Evolutionary conservation across 92 coral and sea anemone genomes (phyloP), one percentile per base, ranked within the genome.

Genomic region (Phymanthus crucifer): DNA sequence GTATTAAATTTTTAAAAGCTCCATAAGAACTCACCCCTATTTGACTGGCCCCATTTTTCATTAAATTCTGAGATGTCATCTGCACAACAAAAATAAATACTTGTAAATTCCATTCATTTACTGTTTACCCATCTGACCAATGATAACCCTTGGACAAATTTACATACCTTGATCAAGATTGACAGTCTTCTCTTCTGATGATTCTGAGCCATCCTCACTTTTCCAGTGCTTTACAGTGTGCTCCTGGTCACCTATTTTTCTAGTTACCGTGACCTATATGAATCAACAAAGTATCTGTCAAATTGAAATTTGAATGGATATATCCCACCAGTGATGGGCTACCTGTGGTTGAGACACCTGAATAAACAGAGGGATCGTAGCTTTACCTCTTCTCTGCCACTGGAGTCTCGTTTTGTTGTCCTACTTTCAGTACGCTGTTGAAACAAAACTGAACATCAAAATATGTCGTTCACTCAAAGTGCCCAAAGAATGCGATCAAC

Each of bases 351-450:
- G 23, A 4, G 2, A 3, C 2, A 10, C 4, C 3, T 16, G 3
- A 7, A 50, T 16, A 0, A 50, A 50, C 58, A 50, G 4, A 50
- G 23, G 58, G 58, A 50, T 2, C 19, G 18, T 4, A 50, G 58
- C 58, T 75, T 74, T 40, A 94, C 97, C 98, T 92, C 97, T 82
- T 94, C 94, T 69, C 89, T 83, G 34, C 98, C 98, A 78, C 79
- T 86, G 34, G 94, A 89, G 78, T 90, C 94, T 73, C 83, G 84
- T 31, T 85, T 85, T 24, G 93, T 94, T 40, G 90, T 88, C 73
- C 82, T 92, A 54, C 85, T 82, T 81, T 94, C 98, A 48, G 88
- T 85, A 38, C 88, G 75, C 98, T 94, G 84, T 38, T 29, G 29
- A 61, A 26, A 46, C 29, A n/a, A 33, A 50, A 27, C 23, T 37